Evolutionary conservation across 2,888 invertebrate genomes (phyloP).

Genomic region (Tipula lateralis): DNA sequence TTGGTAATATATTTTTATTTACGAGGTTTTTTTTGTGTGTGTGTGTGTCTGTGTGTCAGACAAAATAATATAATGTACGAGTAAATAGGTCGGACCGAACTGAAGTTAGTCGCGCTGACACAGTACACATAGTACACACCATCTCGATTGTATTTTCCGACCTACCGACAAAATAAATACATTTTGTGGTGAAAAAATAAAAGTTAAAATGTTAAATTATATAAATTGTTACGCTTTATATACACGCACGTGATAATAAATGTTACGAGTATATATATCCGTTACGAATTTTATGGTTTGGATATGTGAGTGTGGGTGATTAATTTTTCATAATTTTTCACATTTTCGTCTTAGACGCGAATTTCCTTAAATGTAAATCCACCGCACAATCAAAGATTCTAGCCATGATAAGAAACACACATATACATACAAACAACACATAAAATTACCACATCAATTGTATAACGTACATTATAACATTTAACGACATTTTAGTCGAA

Average conservation of each 20-base stretch:
- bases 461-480: background rate
- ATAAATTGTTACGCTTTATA: background rate
- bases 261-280: conserved; percentile 1
- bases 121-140: background rate
- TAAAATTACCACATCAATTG: background rate
- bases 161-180: background rate
- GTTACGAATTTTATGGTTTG: background rate
- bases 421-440: background rate
- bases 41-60: background rate
- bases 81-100: background rate
- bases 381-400: background rate
- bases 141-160: background rate
- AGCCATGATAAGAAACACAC: background rate
- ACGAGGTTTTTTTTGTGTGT: background rate
- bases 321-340: background rate
- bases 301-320: background rate
- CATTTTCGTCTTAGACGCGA: background rate
- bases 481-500: background rate
- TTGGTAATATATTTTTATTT: conserved; percentile 9
- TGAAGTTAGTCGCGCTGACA: background rate
- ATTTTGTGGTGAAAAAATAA: background rate
- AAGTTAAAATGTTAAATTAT: background rate
- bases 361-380: background rate
- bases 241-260: conserved; percentile 1
- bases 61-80: background rate